These are phyloP conservation scores for Acestrorhynchus altus DNA, from an alignment of 2,797 vertebrate genomes.

Conservation along the genomic window DNA sequence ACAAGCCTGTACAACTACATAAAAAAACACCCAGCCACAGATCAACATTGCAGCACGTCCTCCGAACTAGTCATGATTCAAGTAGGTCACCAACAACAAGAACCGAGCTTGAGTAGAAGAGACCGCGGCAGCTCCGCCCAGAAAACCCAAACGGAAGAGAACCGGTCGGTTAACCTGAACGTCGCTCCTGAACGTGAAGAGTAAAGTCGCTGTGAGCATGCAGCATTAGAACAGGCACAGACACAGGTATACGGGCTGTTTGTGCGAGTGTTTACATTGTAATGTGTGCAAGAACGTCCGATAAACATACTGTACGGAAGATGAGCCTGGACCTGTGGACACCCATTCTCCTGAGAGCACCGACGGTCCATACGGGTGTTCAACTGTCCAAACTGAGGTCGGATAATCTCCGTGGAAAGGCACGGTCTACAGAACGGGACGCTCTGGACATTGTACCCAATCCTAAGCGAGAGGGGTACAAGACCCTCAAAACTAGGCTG, in stretches of 20 bases:
- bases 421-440: no score
- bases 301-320: no score
- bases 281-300: slow-evolving; percentile 6
- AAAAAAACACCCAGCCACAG: slow-evolving; percentile 56
- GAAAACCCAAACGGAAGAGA: neutral
- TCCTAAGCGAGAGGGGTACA: no score
- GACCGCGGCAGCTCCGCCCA: neutral
- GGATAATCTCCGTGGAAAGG: no score
- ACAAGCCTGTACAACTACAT: slow-evolving; percentile 20
- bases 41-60: slow-evolving; percentile 67
- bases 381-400: no score
- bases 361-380: no score
- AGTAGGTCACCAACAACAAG: slow-evolving; percentile 59
- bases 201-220: slow-evolving; percentile 39
- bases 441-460: no score
- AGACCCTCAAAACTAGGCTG: no score
- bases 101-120: slow-evolving; percentile 33
- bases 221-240: slow-evolving; percentile 23
- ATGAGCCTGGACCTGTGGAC: no score
- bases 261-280: neutral
- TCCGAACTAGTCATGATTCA: slow-evolving; percentile 71
- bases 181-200: neutral
- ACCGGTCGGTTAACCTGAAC: neutral
- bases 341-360: no score
- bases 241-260: slow-evolving; percentile 19